These are phyloP conservation scores for Trigoniulus corallinus DNA, from an alignment of 1,140 invertebrate genomes.

Conservation along the genomic window DNA sequence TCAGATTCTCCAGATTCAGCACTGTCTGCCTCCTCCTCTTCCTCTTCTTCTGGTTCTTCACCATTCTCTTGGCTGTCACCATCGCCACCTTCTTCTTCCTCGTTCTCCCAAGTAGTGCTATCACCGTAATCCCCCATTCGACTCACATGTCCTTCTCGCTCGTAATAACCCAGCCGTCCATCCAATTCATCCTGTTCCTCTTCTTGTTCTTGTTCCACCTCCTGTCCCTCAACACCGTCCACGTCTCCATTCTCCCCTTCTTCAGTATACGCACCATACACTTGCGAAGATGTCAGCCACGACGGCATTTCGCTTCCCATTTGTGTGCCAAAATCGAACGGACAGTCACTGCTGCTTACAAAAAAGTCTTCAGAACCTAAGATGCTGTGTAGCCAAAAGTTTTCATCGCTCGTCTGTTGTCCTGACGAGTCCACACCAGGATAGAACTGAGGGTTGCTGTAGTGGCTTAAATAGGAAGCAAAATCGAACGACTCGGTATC, in stretches of 20 bases:
- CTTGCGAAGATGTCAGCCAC: constrained; percentile 19
- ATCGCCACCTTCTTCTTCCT: background rate
- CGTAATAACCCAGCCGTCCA: constrained; percentile 3
- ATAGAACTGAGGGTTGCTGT: background rate
- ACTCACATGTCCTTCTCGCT: no score
- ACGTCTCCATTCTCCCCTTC: constrained; percentile 15
- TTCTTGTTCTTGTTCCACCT: constrained; percentile 11
- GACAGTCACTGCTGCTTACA: background rate
- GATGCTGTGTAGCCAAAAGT: background rate
- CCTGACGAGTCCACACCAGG: background rate
- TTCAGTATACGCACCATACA: constrained; percentile 39
- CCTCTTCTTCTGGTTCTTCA: background rate
- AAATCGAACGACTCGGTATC: background rate
- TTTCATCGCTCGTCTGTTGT: background rate
- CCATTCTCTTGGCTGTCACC: background rate
- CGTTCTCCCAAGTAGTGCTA: no score
- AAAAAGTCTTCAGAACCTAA: background rate
- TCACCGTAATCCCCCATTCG: no score
- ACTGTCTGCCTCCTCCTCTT: no score
- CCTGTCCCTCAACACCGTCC: constrained; percentile 14
- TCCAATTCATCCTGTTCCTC: constrained; percentile 15
- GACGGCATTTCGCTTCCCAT: background rate
- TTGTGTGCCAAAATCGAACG: background rate
- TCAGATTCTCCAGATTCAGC: no score
- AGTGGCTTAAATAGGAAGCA: background rate